Percentiles rank a stretch among this genome's conserved stretches.
phyloP scores from a whole-genome alignment of 2,113 vertebrate species.

The Corythoichthys haematopterus region DNA sequence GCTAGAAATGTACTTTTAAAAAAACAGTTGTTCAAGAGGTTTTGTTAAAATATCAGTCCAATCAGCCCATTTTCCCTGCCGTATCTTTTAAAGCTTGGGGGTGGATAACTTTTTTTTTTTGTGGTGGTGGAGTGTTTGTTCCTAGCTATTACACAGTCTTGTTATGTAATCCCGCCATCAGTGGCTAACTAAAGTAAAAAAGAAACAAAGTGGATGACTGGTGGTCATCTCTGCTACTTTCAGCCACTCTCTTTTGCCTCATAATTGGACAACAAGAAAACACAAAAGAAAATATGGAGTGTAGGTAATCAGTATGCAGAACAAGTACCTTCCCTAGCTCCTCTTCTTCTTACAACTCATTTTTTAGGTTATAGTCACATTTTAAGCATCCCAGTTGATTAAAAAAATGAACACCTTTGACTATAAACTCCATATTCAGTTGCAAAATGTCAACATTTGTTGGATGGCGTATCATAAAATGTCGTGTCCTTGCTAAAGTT shows the following conservation, averaged over 20 bases:
- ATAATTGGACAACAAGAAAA: background rate
- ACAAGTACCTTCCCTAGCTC: background rate
- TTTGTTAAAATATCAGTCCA: constrained; percentile 16
- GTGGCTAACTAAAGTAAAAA: constrained; percentile 23
- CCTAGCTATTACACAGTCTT: constrained; percentile 15
- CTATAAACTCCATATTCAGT: background rate
- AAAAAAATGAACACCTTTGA: background rate
- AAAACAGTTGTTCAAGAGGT: constrained; percentile 3
- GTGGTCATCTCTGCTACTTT: constrained; percentile 2
- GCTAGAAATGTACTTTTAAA: background rate
- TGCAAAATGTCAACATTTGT: background rate
- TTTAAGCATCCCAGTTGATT: background rate
- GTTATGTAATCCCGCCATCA: constrained; percentile 23
- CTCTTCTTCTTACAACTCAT: background rate
- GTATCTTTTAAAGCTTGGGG: constrained; percentile 13
- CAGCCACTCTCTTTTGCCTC: background rate
- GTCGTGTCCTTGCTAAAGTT: background rate
- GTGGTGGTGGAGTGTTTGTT: constrained; percentile 9
- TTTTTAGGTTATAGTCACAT: background rate
- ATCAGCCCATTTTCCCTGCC: constrained; percentile 13
- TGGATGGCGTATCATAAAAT: background rate
- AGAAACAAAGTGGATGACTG: constrained; percentile 7
- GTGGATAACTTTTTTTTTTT: constrained; percentile 20
- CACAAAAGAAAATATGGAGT: background rate
- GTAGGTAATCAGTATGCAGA: background rate